Conservation (phyloP, 2,797 vertebrate genomes). For the Galaxias olidus region DNA sequence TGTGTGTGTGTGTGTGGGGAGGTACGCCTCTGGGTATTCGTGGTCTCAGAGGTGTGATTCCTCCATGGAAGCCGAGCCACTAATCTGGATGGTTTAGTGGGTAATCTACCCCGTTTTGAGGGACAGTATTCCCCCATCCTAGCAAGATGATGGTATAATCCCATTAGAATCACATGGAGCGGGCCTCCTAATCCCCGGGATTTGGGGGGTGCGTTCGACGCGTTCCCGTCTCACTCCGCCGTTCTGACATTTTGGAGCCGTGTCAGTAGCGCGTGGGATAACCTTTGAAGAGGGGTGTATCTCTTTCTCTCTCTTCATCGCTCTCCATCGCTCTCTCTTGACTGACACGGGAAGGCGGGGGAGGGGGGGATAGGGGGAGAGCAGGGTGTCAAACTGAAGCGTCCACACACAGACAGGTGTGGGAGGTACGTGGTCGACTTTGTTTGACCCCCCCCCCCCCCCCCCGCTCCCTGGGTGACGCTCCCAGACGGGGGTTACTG, state of each 20-base stretch:
- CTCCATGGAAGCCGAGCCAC: constrained; percentile 46
- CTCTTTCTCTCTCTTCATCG: constrained; percentile 1
- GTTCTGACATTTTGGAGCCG: background rate
- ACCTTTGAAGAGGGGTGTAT: background rate
- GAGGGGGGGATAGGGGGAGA: background rate
- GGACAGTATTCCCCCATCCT: constrained; percentile 42
- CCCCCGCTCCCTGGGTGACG: too few species aligned
- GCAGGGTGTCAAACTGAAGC: background rate
- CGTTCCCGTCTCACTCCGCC: background rate
- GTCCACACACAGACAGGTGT: too few species aligned
- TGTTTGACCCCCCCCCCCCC: too few species aligned
- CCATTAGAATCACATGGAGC: constrained; percentile 45
- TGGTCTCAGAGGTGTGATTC: constrained; percentile 1
- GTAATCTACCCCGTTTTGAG: constrained; percentile 51
- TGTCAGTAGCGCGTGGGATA: background rate
- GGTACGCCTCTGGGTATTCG: background rate
- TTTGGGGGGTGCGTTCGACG: constrained; percentile 14
- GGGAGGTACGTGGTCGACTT: too few species aligned
- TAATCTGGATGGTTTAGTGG: constrained; percentile 48
- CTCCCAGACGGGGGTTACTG: too few species aligned
- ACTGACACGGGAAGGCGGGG: background rate
- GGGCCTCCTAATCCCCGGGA: constrained; percentile 41
- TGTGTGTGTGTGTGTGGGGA: background rate
- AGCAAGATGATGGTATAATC: constrained; percentile 39
- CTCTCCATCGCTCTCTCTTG: background rate